Conservation (phyloP, 2,797 vertebrate genomes). For the Enoplosus armatus region DNA sequence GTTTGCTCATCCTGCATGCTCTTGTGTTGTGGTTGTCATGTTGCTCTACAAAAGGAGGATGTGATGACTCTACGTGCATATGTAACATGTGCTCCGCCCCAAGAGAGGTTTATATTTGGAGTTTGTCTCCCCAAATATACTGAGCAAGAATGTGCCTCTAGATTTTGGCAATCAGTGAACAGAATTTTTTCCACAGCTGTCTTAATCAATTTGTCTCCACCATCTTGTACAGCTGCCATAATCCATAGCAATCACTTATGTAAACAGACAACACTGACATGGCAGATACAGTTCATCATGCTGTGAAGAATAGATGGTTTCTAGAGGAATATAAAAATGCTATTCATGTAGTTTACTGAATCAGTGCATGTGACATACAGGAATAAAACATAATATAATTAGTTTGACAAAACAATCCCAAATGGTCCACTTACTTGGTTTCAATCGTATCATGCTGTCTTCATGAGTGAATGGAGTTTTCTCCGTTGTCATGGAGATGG, state of each 20-base stretch:
- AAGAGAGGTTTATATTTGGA: constrained; percentile 67
- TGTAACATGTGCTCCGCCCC: constrained; percentile 43
- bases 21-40: constrained; percentile 46
- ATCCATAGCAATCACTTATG: constrained; percentile 47
- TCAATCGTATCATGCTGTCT: background rate
- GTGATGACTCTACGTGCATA: constrained; percentile 47
- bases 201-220: constrained; percentile 62
- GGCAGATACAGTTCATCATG: constrained; percentile 7
- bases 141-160: constrained; percentile 55
- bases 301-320: constrained; percentile 16
- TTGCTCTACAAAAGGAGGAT: constrained; percentile 32
- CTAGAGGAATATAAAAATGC: background rate
- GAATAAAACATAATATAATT: background rate
- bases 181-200: constrained; percentile 70
- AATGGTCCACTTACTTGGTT: background rate
- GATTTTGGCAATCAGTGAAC: constrained; percentile 59
- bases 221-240: constrained; percentile 27
- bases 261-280: constrained; percentile 42
- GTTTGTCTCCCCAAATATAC: constrained; percentile 60
- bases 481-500: background rate
- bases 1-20: constrained; percentile 31
- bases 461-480: background rate
- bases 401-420: constrained; percentile 1
- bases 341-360: constrained; percentile 1
- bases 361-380: background rate